Conservation (phyloP, 2,797 vertebrate species). For the Neostethus bicornis region DNA sequence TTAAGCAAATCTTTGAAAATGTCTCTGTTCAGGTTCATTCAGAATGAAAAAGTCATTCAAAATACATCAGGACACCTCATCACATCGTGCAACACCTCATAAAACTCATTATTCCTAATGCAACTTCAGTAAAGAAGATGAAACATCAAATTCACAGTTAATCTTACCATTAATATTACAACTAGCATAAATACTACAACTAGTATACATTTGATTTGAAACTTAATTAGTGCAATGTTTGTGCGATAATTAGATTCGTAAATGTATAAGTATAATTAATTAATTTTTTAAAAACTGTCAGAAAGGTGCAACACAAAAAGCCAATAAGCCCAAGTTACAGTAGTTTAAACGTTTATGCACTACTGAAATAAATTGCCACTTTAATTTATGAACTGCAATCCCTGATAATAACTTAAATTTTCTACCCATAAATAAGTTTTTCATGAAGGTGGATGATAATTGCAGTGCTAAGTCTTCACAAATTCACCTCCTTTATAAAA, state of each 20-base stretch:
- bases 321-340: not conserved
- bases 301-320: not conserved
- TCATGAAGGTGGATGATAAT: slow-evolving; percentile 4
- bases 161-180: not conserved
- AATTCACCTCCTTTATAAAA: slow-evolving; percentile 2
- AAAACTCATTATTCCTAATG: not conserved
- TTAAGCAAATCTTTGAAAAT: not conserved
- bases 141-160: not conserved
- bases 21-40: too few species aligned
- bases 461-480: not conserved
- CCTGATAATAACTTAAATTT: slow-evolving; percentile 10
- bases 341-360: not conserved
- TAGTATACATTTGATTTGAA: too few species aligned
- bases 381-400: slow-evolving; percentile 22
- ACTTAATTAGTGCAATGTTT: not conserved
- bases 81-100: not conserved
- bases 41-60: too few species aligned
- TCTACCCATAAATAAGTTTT: slow-evolving; percentile 1
- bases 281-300: too few species aligned
- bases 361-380: slow-evolving; percentile 18
- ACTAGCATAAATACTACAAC: too few species aligned
- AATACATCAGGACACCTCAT: too few species aligned
- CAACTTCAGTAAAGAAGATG: not conserved
- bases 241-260: not conserved
- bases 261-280: too few species aligned